A percentile compares a stretch with the other conserved stretches of the same genome.
phyloP scores from a whole-genome alignment of 2,113 vertebrate genomes.

The Hoplias malabaricus region DNA sequence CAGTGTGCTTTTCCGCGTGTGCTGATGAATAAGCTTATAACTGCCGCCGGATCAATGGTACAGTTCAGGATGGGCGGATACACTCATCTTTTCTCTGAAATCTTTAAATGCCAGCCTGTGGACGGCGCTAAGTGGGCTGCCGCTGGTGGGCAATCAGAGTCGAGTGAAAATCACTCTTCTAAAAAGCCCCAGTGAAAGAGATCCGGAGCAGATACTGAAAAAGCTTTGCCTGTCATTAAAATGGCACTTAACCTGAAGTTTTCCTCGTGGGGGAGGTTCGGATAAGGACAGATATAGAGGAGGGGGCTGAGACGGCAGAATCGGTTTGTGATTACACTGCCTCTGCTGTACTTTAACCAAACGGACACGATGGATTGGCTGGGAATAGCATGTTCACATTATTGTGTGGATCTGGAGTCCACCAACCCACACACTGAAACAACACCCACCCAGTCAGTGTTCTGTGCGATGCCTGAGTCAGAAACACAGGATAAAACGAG shows the following conservation, averaged over 20 bases:
- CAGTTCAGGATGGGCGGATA: constrained; percentile 1
- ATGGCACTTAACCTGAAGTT: constrained; percentile 31
- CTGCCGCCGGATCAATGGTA: constrained; percentile 18
- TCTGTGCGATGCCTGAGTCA: too few relatives aligned
- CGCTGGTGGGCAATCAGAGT: not conserved
- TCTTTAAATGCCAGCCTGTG: constrained; percentile 21
- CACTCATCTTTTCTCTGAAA: constrained; percentile 15
- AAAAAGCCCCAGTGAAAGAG: not conserved
- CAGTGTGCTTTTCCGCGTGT: constrained; percentile 17
- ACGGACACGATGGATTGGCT: too few relatives aligned
- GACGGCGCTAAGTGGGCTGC: not conserved
- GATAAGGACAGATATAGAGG: constrained; percentile 27
- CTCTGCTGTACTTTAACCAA: too few relatives aligned
- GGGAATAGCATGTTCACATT: too few relatives aligned
- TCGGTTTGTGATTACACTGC: too few relatives aligned
- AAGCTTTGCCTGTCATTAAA: constrained; percentile 46
- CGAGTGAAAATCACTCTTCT: not conserved
- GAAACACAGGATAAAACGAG: too few relatives aligned
- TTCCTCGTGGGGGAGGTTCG: constrained; percentile 21
- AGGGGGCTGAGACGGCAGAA: not conserved
- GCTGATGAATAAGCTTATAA: constrained; percentile 25
- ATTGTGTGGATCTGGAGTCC: too few relatives aligned
- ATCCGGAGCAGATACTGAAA: constrained; percentile 25
- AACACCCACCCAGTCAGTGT: too few relatives aligned
- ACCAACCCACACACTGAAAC: too few relatives aligned